Conservation (phyloP, 2,113 vertebrate species). For the Takifugu flavidus region DNA sequence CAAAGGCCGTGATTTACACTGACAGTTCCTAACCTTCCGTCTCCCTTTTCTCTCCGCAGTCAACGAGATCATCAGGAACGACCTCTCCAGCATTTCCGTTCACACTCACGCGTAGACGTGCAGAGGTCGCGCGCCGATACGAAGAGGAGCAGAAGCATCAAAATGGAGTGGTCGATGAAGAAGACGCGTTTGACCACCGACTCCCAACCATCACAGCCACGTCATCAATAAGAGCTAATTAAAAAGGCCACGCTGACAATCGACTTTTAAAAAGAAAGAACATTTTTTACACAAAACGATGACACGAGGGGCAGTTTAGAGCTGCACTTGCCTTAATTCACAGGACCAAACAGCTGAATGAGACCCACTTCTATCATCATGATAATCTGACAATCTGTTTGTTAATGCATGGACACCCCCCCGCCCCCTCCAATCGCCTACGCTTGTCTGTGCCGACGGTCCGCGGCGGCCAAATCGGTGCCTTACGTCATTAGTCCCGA, state of each 20-base stretch:
- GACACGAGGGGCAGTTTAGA: constrained; percentile 54
- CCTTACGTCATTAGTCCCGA: constrained; percentile 68
- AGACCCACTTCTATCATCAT: constrained; percentile 49
- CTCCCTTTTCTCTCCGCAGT: constrained; percentile 81
- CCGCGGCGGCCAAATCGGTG: constrained; percentile 62
- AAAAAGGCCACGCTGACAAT: constrained; percentile 46
- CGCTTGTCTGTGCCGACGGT: constrained; percentile 50
- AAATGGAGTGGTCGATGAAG: not conserved
- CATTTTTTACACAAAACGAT: constrained; percentile 30
- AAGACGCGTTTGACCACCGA: no score
- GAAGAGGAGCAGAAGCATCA: constrained; percentile 14
- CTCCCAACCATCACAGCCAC: no score
- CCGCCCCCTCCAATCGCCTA: constrained; percentile 35
- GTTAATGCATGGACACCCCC: constrained; percentile 54
- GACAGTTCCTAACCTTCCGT: not conserved
- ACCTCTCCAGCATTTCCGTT: constrained; percentile 87
- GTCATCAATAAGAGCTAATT: constrained; percentile 18
- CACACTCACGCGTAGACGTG: constrained; percentile 72
- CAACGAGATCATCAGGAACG: constrained; percentile 96
- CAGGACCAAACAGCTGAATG: constrained; percentile 67
- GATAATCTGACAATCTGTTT: constrained; percentile 28
- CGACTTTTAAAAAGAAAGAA: constrained; percentile 10
- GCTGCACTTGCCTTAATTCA: constrained; percentile 71
- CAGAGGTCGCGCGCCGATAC: constrained; percentile 14
- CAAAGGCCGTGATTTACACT: not conserved